Evolutionary conservation across 2,888 invertebrate genomes (phyloP), one percentile per base, ranked within the genome.

Genomic region (Cephus runcator): DNA sequence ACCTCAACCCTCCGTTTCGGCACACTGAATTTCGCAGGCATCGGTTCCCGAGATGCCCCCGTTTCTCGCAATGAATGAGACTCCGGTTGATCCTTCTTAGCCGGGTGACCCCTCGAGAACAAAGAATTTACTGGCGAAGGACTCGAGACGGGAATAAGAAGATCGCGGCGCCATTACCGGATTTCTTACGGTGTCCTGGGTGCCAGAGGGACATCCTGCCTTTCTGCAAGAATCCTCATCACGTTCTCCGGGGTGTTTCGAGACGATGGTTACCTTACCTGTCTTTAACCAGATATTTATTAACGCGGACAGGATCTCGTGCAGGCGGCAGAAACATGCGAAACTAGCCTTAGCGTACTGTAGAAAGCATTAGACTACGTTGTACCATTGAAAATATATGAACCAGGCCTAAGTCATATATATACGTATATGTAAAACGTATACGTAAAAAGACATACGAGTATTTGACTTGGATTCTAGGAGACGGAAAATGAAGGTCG

Each of bases 41-140:
- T 23, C 56, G 9, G 9, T 23, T 40, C 9, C 40, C 15, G 23
- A 9, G 9, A 56, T 56, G 74, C 76, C 76, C 56, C 75, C 40
- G 35, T 35, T 76, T 35, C 68, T 23, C 73, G n/a, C 69, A 73
- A 79, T 77, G 69, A 76, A 79, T 75, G 77, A 76, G 75, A 79
- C 71, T 73, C 69, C 71, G 71, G 73, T 76, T 30, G 33, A 33
- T 76, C n/a, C 75, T 40, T n/a, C 75, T 35, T 75, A 69, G 33
- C 76, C 11, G 74, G 76, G 78, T 79, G 71, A 69, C 77, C 73
- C 75, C 75, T 79, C 71, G 68, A 23, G 56, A 56, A 56, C 56
- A 56, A 56, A 56, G 56, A 56, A 56, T 56, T 56, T 9, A 56
- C 56, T 56, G 56, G 56, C 56, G 56, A 56, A 56, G 6, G 56